phyloP scores from a whole-genome alignment of 2,113 vertebrate species.

The Callipepla squamata region DNA sequence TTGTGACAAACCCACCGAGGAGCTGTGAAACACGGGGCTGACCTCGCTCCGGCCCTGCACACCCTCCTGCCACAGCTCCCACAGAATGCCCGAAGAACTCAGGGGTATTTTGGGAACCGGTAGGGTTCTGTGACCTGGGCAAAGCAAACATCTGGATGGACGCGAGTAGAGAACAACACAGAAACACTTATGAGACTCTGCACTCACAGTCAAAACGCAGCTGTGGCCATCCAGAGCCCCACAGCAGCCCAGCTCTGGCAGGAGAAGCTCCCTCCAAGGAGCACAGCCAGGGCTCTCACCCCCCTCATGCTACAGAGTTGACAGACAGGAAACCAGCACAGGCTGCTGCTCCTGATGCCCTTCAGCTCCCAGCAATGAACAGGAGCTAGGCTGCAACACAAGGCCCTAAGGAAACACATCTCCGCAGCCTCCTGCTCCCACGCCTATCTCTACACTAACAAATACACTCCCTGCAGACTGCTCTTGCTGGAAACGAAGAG shows the following conservation, averaged over 20 bases:
- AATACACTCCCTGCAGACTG: neutral
- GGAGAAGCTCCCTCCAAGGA: accelerated
- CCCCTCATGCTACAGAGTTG: accelerated
- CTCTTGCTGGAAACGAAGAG: neutral
- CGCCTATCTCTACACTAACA: neutral
- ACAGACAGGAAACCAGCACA: constrained; percentile 42
- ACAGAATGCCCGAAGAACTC: neutral
- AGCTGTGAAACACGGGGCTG: neutral
- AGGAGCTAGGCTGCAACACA: neutral
- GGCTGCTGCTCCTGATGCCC: constrained; percentile 39
- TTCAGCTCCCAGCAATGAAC: neutral
- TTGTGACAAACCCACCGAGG: neutral
- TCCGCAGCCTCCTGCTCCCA: neutral
- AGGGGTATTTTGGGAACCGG: neutral
- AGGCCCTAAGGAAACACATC: neutral
- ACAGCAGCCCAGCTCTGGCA: accelerated
- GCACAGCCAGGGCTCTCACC: neutral
- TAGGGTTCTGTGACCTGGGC: neutral
- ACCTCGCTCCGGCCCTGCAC: neutral
- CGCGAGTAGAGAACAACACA: too few species aligned
- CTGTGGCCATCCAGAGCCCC: neutral
- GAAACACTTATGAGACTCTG: too few species aligned
- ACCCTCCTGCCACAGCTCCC: neutral
- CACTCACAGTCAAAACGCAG: too few species aligned
- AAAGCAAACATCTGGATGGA: neutral